Conservation (phyloP, 2,888 invertebrate species). For the Smittia sp. region DNA sequence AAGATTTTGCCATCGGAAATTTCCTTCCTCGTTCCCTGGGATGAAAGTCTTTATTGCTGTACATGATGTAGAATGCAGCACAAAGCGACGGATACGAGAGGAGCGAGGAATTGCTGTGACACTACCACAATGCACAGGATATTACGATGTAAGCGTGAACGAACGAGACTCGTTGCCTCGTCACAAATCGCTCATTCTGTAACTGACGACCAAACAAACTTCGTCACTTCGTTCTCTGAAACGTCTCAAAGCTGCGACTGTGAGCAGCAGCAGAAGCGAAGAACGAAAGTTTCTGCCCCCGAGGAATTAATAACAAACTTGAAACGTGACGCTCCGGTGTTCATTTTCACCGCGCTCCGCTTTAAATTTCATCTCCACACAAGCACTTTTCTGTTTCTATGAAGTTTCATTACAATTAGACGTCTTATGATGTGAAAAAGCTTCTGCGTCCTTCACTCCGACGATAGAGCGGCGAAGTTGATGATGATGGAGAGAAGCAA, state of each 20-base stretch:
- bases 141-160: slow-evolving; percentile 15
- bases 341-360: background rate
- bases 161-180: background rate
- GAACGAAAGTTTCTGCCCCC: background rate
- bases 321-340: slow-evolving; percentile 29
- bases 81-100: background rate
- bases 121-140: slow-evolving; percentile 20
- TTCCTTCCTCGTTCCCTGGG: background rate
- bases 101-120: background rate
- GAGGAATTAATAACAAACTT: slow-evolving; percentile 38
- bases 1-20: background rate
- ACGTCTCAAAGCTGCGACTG: background rate
- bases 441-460: background rate
- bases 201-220: background rate
- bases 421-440: background rate
- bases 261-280: background rate
- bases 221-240: background rate
- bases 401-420: slow-evolving; percentile 2
- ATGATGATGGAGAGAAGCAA: background rate
- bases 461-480: too few relatives aligned
- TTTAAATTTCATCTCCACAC: too few relatives aligned
- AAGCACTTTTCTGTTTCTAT: background rate
- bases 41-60: slow-evolving; percentile 26
- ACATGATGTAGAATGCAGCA: background rate
- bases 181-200: background rate